A percentile compares a stretch with the other conserved stretches of the same genome.
Evolutionary conservation across 2,113 vertebrate species (phyloP).

Genomic region (Xenopus tropicalis): UCB_Xtro_10.0 CM004444.2:58321501-58322000

Average conservation of each 20-base stretch:
- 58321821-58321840: slow-evolving; percentile 1
- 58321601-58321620: background rate
- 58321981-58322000: slow-evolving; percentile 21
- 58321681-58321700: slow-evolving; percentile 11
- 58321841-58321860: background rate
- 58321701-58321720: slow-evolving; percentile 6
- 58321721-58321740: background rate
- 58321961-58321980: slow-evolving; percentile 8
- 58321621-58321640: slow-evolving; percentile 23
- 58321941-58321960: slow-evolving; percentile 4
- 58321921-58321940: slow-evolving; percentile 5
- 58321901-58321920: slow-evolving; percentile 13
- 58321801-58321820: slow-evolving; percentile 10
- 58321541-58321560: slow-evolving; percentile 11
- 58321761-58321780: background rate
- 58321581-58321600: background rate
- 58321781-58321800: slow-evolving; percentile 16
- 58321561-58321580: background rate
- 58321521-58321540: too few relatives aligned
- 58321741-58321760: background rate
- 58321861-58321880: slow-evolving; percentile 5
- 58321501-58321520: too few relatives aligned
- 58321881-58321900: slow-evolving; percentile 22
- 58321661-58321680: slow-evolving; percentile 1
- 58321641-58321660: slow-evolving; percentile 13